Conservation (phyloP, 2,797 vertebrate genomes). For the Sebastes umbrosus region DNA sequence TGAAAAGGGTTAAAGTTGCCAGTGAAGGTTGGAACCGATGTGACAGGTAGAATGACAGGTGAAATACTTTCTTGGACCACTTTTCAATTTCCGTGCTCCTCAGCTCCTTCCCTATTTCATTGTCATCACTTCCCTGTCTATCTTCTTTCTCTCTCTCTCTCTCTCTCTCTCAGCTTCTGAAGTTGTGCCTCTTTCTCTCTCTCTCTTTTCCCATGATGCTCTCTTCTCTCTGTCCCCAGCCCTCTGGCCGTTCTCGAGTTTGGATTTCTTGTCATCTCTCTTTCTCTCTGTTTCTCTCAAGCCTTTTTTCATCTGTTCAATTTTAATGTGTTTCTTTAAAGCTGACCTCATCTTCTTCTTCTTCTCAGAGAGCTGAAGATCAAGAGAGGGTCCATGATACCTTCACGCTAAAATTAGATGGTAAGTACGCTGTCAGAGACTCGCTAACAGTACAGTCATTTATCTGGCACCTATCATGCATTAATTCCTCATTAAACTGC, state of each 20-base stretch:
- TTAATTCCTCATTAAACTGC: background rate
- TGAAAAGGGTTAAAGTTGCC: background rate
- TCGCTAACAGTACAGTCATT: background rate
- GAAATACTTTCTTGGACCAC: background rate
- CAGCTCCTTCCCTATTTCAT: conserved; percentile 7
- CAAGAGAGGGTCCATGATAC: background rate
- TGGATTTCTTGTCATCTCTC: conserved; percentile 28
- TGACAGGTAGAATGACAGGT: conserved; percentile 24
- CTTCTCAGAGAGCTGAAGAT: background rate
- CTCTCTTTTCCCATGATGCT: background rate
- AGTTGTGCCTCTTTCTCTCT: background rate
- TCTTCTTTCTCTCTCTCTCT: background rate
- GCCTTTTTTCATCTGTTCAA: background rate
- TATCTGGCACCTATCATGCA: background rate
- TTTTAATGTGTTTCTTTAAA: conserved; percentile 14
- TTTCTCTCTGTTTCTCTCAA: conserved; percentile 11
- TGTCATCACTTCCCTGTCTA: background rate
- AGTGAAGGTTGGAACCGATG: background rate
- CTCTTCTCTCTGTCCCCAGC: conserved; percentile 10
- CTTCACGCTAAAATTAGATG: background rate
- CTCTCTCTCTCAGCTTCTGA: background rate
- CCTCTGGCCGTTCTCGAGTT: background rate
- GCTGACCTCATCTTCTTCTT: background rate
- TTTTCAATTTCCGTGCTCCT: background rate
- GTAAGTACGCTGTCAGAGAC: too few species aligned